Evolutionary conservation across 2,888 invertebrate species (phyloP), one percentile per base, ranked within the genome.

Genomic region (Lissocephala sabroskyi): DNA sequence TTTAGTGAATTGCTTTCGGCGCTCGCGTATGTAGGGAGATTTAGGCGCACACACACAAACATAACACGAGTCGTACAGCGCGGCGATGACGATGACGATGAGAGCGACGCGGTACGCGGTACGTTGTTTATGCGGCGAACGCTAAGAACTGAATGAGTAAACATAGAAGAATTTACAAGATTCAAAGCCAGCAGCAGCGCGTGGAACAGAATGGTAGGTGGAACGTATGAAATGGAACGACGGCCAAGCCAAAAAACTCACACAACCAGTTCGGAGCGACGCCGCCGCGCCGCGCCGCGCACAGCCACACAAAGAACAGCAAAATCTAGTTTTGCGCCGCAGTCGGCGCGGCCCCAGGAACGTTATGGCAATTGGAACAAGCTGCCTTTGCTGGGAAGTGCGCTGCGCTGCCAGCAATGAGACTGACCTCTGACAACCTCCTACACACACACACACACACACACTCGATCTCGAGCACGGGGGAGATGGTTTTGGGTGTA

Each of bases 341-440:
- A 54, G 45, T n/a, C n/a, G 47, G 57, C 41, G 45, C 17, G 30
- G 10, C 37, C 52, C 11, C 37, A 29, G 9, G 17, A 30, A 14
- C 26, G 23, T 23, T 23, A 3, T 64, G 66, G 68, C 44, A 71
- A 56, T 52, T 59, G 66, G 59, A 66, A 66, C 66, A 47, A 23
- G 23, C 23, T 23, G 23, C 23, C 32, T 32, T 11, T 32, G 32
- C 13, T 32, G 13, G n/a, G n/a, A n/a, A n/a, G n/a, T n/a, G n/a
- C n/a, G 45, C 67, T 59, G 56, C 65, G 62, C 62, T 59, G 68
- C 56, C 60, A 49, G 48, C 62, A 62, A 75, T 71, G 68, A 70
- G 75, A 71, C 74, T 73, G 73, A 73, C 73, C 76, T 73, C 73
- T 73, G 74, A 76, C 76, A 73, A 76, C 74, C 76, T 74, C 76